Evolutionary conservation across 2,797 vertebrate species (phyloP).

Genomic region (Glossophaga mutica): DNA sequence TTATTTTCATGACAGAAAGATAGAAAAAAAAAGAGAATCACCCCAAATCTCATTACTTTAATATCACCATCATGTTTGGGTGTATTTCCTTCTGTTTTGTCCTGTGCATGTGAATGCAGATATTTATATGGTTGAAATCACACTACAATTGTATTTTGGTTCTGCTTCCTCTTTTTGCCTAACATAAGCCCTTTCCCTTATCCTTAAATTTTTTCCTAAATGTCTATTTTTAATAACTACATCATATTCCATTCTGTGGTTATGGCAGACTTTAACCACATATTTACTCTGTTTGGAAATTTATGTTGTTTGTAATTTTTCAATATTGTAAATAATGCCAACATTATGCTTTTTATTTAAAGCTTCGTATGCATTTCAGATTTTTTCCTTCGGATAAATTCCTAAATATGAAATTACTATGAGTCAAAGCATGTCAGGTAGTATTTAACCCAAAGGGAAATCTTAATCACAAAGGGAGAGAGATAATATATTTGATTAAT

Average conservation of each 20-base stretch:
- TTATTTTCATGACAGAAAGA: constrained; percentile 54
- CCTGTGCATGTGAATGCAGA: not conserved
- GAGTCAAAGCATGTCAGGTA: not conserved
- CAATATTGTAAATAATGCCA: not conserved
- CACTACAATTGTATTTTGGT: not conserved
- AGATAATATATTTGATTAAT: not conserved
- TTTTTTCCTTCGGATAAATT: constrained; percentile 31
- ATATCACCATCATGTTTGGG: not conserved
- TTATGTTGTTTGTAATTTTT: constrained; percentile 25
- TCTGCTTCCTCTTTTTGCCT: not conserved
- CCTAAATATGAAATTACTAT: constrained; percentile 14
- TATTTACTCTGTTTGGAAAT: not conserved
- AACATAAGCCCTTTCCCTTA: not conserved
- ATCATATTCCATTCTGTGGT: not conserved
- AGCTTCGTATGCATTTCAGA: not conserved
- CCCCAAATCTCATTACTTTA: not conserved
- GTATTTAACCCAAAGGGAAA: not conserved
- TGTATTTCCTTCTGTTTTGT: not conserved
- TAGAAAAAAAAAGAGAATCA: constrained; percentile 15
- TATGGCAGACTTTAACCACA: not conserved
- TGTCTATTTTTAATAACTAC: not conserved
- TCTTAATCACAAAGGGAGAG: not conserved
- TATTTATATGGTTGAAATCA: not conserved
- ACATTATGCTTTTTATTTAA: constrained; percentile 2
- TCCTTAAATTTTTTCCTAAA: not conserved